These are phyloP conservation scores for Euglossa dilemma DNA, from an alignment of 1,140 invertebrate genomes.

Conservation along the genomic window DNA sequence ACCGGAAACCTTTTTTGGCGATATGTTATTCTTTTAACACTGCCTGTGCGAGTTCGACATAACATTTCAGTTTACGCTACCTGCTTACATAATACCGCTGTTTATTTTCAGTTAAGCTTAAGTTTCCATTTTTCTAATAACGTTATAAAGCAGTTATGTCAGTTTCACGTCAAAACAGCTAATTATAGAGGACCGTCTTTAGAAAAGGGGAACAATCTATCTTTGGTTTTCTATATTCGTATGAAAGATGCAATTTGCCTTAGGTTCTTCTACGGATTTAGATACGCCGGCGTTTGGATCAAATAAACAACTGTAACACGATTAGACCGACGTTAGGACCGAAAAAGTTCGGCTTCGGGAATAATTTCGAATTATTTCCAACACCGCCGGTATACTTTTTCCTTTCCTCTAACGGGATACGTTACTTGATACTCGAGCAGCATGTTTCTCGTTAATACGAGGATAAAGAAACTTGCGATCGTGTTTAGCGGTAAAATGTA, in stretches of 20 bases:
- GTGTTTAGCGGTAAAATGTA: neutral
- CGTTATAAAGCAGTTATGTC: constrained; percentile 45
- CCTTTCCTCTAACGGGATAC: neutral
- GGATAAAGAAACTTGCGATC: neutral
- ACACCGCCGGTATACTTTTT: too few relatives aligned
- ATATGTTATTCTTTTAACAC: neutral
- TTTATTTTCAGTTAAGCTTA: neutral
- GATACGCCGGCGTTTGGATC: constrained; percentile 9
- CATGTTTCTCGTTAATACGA: neutral
- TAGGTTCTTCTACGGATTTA: constrained; percentile 55
- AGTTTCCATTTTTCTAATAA: constrained; percentile 1
- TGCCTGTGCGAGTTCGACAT: neutral
- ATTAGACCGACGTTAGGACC: constrained; percentile 1
- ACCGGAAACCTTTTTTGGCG: neutral
- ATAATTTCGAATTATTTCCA: neutral
- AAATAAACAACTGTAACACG: constrained; percentile 15
- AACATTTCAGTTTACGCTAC: neutral
- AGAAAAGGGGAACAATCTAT: constrained; percentile 56
- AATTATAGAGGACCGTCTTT: constrained; percentile 45
- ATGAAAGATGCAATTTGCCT: constrained; percentile 55
- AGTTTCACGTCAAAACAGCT: constrained; percentile 51
- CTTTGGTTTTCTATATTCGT: constrained; percentile 55
- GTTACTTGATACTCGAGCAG: neutral
- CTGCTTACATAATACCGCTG: neutral
- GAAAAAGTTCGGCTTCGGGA: neutral